Base-by-base conservation (phyloP, 2,888 invertebrate species). In the Mythimna lalbum region DNA sequence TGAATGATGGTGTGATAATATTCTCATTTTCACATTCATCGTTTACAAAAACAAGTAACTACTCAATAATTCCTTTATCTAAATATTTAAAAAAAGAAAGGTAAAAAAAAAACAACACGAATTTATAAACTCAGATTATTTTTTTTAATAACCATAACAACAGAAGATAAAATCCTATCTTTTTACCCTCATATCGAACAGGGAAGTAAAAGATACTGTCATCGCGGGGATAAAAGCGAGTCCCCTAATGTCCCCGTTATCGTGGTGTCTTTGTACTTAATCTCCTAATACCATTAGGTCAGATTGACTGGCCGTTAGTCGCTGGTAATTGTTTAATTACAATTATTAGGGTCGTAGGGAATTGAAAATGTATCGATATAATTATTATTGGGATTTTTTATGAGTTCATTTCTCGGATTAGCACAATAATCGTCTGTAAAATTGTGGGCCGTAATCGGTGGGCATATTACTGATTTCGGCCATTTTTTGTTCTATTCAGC, bases 301-400 rank as follows among this genome's bases (percentile, higher is more conserved):
- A 63, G 73, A 84, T 80, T 76, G 78, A 80, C 76, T 80, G 83
- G 47, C 66, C 73, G 73, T 84, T 80, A 73, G 80, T 50, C 66
- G 53, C 36, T 66, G 73, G 78, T 83, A 82, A 83, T 83, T 84
- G 80, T 82, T 84, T 84, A 71, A 83, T 82, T 82, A 72, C 71
- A 79, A 84, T 81, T 76, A 73, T 76, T 69, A 68, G 63, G 47
- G 76, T 59, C 63, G 31, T 47, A 17, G 31, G 14, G 52, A 39
- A 64, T 55, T 50, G 10, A 19, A 23, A 56, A 61, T 55, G 55
- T 75, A 36, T 76, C 27, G 43, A 62, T 55, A 43, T 71, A 60
- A 61, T 63, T 56, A 63, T 63, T 39, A 47, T 63, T 63, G 17
- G 10, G 10, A 0, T 50, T 63, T 23, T 70, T 59, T 59, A 73